phyloP scores from a whole-genome alignment of 2,888 invertebrate species.

The Apamea anceps region DNA sequence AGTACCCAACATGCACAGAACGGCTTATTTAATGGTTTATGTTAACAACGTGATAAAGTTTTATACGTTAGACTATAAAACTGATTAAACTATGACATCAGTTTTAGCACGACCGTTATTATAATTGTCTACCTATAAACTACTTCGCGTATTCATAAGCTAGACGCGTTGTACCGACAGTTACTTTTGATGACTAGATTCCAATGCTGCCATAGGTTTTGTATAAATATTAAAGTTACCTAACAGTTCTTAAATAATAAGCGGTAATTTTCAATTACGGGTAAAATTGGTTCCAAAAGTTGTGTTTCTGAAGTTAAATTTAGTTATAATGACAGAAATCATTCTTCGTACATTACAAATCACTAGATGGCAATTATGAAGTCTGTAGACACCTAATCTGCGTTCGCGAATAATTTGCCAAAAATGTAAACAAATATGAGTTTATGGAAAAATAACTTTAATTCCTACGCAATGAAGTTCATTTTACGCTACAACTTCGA shows the following conservation, averaged over 20 bases:
- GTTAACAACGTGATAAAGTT: constrained; percentile 59
- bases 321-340: background rate
- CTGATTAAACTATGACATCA: constrained; percentile 61
- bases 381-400: background rate
- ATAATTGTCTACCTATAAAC: constrained; percentile 12
- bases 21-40: constrained; percentile 53
- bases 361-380: no score
- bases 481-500: no score
- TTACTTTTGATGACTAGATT: background rate
- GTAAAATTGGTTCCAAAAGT: background rate
- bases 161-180: background rate
- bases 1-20: constrained; percentile 21
- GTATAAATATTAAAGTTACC: background rate
- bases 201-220: background rate
- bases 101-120: constrained; percentile 31
- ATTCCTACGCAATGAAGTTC: no score
- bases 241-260: no score
- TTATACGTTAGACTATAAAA: constrained; percentile 59
- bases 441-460: no score
- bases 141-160: constrained; percentile 2
- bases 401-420: no score
- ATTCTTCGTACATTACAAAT: background rate
- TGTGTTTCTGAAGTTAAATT: background rate
- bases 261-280: background rate
- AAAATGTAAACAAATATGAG: no score